Evolutionary conservation across 23 tunicate genomes (phyloP).

Genomic region (Botrylloides violaceus): DNA sequence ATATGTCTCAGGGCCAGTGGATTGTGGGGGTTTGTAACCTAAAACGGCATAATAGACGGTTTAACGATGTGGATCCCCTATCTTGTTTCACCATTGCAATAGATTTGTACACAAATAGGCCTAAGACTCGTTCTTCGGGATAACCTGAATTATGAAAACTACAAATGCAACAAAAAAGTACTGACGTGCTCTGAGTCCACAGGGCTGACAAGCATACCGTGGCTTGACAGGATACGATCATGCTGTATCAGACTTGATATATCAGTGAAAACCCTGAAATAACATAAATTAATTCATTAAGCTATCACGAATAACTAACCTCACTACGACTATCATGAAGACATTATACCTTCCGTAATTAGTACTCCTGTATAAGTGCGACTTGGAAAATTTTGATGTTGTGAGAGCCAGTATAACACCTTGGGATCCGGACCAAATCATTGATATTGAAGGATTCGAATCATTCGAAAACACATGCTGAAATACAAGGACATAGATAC

Average conservation of each 20-base stretch:
- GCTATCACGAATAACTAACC: no score
- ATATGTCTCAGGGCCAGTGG: no score
- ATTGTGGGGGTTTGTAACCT: no score
- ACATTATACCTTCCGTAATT: constrained; percentile 71
- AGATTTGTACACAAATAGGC: no score
- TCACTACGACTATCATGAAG: no score
- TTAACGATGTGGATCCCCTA: no score
- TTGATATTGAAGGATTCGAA: constrained; percentile 66
- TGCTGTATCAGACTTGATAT: constrained; percentile 34
- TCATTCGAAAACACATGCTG: constrained; percentile 80
- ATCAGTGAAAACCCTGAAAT: constrained; percentile 48
- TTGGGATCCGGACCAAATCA: constrained; percentile 75
- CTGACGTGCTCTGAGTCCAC: constrained; percentile 33
- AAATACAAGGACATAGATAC: not conserved
- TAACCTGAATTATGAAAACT: no score
- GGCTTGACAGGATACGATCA: constrained; percentile 37
- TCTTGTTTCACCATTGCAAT: no score
- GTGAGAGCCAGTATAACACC: constrained; percentile 76
- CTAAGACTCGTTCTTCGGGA: no score
- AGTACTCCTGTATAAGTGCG: constrained; percentile 57
- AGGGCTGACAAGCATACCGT: constrained; percentile 59
- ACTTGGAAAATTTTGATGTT: not conserved
- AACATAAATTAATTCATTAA: no score
- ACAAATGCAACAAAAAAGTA: no score
- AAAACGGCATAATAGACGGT: no score